Base-by-base conservation (phyloP, 2,113 vertebrate species). In the Gulo gulo region DNA sequence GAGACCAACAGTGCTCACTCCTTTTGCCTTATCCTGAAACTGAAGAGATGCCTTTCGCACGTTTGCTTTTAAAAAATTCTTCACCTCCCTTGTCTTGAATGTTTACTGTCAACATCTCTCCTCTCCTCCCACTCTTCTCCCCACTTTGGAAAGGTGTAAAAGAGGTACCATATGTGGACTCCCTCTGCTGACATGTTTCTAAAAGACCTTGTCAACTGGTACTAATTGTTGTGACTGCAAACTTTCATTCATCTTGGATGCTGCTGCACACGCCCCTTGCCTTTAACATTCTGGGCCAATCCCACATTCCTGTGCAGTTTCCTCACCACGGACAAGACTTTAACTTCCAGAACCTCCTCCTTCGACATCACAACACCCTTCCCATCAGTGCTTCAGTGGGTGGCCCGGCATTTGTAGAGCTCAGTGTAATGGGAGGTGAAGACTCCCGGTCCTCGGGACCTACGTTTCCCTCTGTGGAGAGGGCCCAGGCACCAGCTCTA, bases 191-290 rank as follows among this genome's bases (percentile, higher is more conserved):
- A 98, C 96, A 91, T 93, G 95, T 98, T 99, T 98, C 98, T 97
- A 76, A 98, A 98, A 98, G 98, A 98, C 98, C 97, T 98, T 98
- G 98, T 98, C 98, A 97, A 98, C 96, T 98, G 98, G 98, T 94
- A 98, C 97, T 97, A 98, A 98, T 98, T 98, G 98, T 98, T 98
- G 97, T 99, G 98, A 99, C 92, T 97, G 97, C 29, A 24, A 69
- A 98, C 98, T 98, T 98, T 96, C 98, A 63, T 97, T 97, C 55
- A 95, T 97, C 87, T 96, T 91, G 52, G 95, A 94, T 95, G 82
- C 84, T 42, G 34, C 20, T 90, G 76, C 98, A 97, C 9, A 18
- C 63, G 94, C 94, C 88, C 50, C 88, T 90, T 81, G 88, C 80
- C 24, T 93, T 95, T 92, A 79, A 59, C 57, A 71, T 74, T 78